phyloP scores from a whole-genome alignment of 2,888 invertebrate genomes.

The Agrenia bidenticulata region DNA sequence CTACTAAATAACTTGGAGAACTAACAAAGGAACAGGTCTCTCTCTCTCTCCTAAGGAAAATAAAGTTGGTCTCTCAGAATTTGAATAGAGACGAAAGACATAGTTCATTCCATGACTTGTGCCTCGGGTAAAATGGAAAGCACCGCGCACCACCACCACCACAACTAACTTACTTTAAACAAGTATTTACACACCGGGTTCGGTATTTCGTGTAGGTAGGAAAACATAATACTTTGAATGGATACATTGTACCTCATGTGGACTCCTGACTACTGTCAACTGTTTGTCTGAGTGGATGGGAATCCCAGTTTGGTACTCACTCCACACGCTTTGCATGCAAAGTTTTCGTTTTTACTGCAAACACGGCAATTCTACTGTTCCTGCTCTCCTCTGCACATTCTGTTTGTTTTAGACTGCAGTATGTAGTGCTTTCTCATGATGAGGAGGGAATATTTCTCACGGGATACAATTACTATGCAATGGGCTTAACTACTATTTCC shows the following conservation, averaged over 20 bases:
- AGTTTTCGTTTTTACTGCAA: slow-evolving; percentile 10
- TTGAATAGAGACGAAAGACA: slow-evolving; percentile 1
- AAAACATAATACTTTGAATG: too few species aligned
- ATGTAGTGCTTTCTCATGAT: background rate
- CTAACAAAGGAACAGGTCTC: background rate
- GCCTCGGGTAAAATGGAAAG: too few species aligned
- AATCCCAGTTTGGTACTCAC: too few species aligned
- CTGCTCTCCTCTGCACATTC: background rate
- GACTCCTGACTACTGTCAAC: too few species aligned
- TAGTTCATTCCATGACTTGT: too few species aligned
- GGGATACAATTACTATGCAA: slow-evolving; percentile 23
- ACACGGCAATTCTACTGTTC: slow-evolving; percentile 14
- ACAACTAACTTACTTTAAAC: too few species aligned
- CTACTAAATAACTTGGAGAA: too few species aligned
- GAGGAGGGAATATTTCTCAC: slow-evolving; percentile 10
- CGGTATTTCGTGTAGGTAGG: too few species aligned
- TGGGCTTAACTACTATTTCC: slow-evolving; percentile 13
- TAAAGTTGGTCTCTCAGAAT: slow-evolving; percentile 1
- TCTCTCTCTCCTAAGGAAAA: slow-evolving; percentile 4
- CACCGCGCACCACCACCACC: too few species aligned
- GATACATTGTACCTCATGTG: too few species aligned
- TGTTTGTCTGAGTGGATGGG: too few species aligned
- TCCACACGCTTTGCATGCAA: slow-evolving; percentile 17
- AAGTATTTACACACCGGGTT: too few species aligned
- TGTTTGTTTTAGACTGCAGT: background rate